Percentiles rank a stretch among this genome's conserved stretches.
These are phyloP conservation scores for Lepidurus arcticus DNA, from an alignment of 1,140 invertebrate species.

Conservation along the genomic window DNA sequence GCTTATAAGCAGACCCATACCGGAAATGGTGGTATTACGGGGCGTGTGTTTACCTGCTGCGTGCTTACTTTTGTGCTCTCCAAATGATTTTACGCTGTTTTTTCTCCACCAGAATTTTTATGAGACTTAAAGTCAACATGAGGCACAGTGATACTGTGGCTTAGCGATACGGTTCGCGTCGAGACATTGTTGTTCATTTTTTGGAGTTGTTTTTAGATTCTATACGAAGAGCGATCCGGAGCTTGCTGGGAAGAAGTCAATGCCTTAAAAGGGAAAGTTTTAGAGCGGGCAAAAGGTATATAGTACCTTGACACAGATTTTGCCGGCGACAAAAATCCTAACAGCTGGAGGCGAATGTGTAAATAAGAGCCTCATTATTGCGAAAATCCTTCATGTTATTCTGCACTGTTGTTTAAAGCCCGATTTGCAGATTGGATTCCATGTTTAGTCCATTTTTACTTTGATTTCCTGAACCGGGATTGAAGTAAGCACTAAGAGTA, in stretches of 20 bases:
- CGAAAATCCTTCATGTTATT: background rate
- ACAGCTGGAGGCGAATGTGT: background rate
- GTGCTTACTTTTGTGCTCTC: background rate
- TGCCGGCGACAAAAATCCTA: background rate
- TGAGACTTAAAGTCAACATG: too few relatives aligned
- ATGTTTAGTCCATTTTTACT: too few relatives aligned
- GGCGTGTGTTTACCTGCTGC: background rate
- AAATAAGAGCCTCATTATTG: background rate
- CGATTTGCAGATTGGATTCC: too few relatives aligned
- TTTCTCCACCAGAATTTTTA: background rate
- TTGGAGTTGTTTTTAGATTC: too few relatives aligned
- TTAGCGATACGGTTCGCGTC: too few relatives aligned
- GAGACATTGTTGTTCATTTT: too few relatives aligned
- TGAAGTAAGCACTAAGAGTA: too few relatives aligned
- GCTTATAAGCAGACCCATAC: background rate
- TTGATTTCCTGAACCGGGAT: too few relatives aligned
- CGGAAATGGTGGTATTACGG: background rate
- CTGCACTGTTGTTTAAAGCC: too few relatives aligned
- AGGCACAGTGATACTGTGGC: too few relatives aligned
- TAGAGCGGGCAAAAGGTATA: background rate
- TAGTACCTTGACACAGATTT: slow-evolving; percentile 5
- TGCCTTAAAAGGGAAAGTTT: slow-evolving; percentile 13
- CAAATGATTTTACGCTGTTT: background rate
- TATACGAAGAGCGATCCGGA: background rate
- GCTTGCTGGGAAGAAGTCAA: background rate